Evolutionary conservation across 2,888 invertebrate genomes (phyloP).

Genomic region (Nymphalis polychloros): DNA sequence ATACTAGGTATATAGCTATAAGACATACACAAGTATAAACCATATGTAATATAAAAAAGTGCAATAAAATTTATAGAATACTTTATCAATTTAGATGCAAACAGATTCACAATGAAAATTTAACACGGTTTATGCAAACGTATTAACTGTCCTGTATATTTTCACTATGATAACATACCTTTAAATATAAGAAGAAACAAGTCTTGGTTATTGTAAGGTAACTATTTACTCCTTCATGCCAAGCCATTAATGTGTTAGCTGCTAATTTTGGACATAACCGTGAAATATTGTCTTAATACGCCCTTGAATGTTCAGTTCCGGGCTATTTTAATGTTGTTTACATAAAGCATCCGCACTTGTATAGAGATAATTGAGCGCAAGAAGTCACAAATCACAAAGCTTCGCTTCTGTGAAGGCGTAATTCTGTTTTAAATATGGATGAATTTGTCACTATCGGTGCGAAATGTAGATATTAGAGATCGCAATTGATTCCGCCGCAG

Average conservation of each 20-base stretch:
- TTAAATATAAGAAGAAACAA: constrained; percentile 15
- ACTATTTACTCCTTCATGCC: constrained; percentile 46
- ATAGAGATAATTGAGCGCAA: constrained; percentile 55
- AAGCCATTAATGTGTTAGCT: constrained; percentile 54
- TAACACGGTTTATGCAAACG: no score
- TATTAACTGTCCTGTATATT: neutral
- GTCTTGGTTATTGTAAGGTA: constrained; percentile 21
- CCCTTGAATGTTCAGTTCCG: constrained; percentile 69
- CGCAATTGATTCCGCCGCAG: constrained; percentile 13
- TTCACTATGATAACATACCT: neutral
- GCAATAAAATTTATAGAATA: neutral
- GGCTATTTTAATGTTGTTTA: constrained; percentile 71
- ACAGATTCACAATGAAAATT: no score
- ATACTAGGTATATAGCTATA: neutral
- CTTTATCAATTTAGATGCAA: no score
- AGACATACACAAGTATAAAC: neutral
- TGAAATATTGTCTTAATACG: constrained; percentile 65
- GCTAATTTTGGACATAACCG: constrained; percentile 53
- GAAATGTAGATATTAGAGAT: constrained; percentile 23
- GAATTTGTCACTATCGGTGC: constrained; percentile 33
- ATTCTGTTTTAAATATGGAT: constrained; percentile 40
- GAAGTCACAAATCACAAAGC: constrained; percentile 57
- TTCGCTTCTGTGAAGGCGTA: constrained; percentile 26
- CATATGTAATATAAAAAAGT: neutral
- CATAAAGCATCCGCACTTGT: constrained; percentile 62